Conservation (phyloP, 2,888 invertebrate species). For the Himalopsyche kuldschensis region DNA sequence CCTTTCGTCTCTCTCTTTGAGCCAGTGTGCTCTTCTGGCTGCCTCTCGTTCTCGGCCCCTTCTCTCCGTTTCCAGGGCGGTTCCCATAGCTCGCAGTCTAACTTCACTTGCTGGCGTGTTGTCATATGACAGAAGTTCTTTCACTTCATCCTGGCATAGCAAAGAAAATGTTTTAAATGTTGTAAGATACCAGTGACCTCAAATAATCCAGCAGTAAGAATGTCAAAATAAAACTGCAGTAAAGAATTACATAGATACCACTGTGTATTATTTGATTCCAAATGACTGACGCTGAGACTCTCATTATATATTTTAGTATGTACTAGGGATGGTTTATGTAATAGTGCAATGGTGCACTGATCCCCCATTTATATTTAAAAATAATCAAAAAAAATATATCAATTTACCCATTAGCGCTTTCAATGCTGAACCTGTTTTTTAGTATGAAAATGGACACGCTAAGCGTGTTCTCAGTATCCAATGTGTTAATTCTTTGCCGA, state of each 20-base stretch:
- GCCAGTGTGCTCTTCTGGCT: slow-evolving; percentile 62
- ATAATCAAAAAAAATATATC: too few species aligned
- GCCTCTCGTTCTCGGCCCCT: slow-evolving; percentile 70
- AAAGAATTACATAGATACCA: neutral
- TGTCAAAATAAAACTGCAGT: neutral
- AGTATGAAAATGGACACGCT: too few species aligned
- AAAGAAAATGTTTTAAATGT: neutral
- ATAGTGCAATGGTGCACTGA: too few species aligned
- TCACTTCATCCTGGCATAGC: slow-evolving; percentile 51
- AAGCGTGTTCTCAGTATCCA: too few species aligned
- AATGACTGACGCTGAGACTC: neutral
- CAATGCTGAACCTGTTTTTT: too few species aligned
- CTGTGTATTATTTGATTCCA: neutral
- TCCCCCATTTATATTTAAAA: too few species aligned
- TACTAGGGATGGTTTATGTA: too few species aligned
- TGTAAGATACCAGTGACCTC: too few species aligned
- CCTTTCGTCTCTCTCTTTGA: slow-evolving; percentile 67
- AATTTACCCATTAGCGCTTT: too few species aligned
- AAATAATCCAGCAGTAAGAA: neutral
- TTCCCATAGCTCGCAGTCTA: slow-evolving; percentile 73
- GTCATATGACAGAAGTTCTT: slow-evolving; percentile 49
- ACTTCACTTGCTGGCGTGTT: slow-evolving; percentile 65
- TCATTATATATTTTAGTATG: too few species aligned
- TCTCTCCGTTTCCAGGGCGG: slow-evolving; percentile 72
- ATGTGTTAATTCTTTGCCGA: too few species aligned